Evolutionary conservation across 2,888 invertebrate genomes (phyloP).

Genomic region (Apotomis betuletana): DNA sequence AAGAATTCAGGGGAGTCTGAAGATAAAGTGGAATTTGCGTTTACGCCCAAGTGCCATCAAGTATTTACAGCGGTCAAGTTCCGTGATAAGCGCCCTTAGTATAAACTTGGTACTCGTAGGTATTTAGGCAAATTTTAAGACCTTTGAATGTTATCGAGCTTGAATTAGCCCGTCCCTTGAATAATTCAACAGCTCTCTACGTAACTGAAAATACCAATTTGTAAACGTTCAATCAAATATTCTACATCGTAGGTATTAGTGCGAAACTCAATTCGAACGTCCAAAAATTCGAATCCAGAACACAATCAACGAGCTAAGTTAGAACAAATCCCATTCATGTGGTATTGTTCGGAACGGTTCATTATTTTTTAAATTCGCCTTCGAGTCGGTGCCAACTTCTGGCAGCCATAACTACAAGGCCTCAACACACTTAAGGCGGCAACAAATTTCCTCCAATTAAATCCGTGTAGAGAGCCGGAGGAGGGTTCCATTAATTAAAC

Average conservation of each 20-base stretch:
- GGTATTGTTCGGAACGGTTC: constrained; percentile 18
- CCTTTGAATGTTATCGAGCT: constrained; percentile 16
- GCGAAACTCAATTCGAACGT: constrained; percentile 18
- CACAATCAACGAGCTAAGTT: constrained; percentile 4
- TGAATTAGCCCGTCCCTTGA: constrained; percentile 17
- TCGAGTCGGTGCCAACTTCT: constrained; percentile 39
- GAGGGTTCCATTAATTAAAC: constrained; percentile 73
- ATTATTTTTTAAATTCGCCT: constrained; percentile 21
- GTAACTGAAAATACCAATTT: constrained; percentile 22
- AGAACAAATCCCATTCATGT: constrained; percentile 15
- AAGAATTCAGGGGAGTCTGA: background rate
- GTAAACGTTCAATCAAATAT: constrained; percentile 1
- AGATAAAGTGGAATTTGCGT: constrained; percentile 3
- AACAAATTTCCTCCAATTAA: constrained; percentile 63
- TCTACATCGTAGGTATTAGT: background rate
- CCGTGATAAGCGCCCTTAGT: constrained; percentile 22
- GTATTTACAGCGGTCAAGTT: constrained; percentile 32
- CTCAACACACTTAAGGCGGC: constrained; percentile 46
- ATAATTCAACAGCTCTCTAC: constrained; percentile 18
- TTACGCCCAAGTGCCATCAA: background rate
- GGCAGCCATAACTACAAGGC: constrained; percentile 41
- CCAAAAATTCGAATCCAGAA: background rate
- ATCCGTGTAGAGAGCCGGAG: constrained; percentile 52
- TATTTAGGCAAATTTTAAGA: constrained; percentile 30
- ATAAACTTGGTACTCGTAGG: constrained; percentile 17